Conservation (phyloP, 2,888 invertebrate genomes). For the Carabus problematicus region DNA sequence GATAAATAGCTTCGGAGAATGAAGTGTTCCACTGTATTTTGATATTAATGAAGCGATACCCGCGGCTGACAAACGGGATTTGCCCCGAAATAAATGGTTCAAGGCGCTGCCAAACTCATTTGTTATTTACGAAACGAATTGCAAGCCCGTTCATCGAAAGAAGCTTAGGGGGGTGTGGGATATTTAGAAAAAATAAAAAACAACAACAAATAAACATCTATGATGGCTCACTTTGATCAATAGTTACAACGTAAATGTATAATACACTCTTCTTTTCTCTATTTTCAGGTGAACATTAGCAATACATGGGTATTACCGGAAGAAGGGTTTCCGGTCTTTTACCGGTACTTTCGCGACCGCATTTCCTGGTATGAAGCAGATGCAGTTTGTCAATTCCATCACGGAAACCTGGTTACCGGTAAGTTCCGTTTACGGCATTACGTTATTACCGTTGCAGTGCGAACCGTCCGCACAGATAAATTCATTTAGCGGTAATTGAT, state of each 20-base stretch:
- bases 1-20: conserved; percentile 25
- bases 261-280: background rate
- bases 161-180: too few species aligned
- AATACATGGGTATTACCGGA: conserved; percentile 84
- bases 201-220: too few species aligned
- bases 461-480: background rate
- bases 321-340: conserved; percentile 81
- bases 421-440: conserved; percentile 52
- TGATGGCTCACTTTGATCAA: too few species aligned
- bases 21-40: conserved; percentile 24
- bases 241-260: background rate
- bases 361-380: conserved; percentile 87
- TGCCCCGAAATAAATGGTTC: too few species aligned
- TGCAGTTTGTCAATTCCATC: conserved; percentile 83
- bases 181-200: too few species aligned
- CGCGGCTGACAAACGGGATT: background rate
- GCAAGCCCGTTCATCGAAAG: too few species aligned
- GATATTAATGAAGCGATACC: conserved; percentile 25
- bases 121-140: too few species aligned
- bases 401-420: conserved; percentile 83
- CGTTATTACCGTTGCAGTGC: background rate
- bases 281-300: conserved; percentile 78
- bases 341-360: conserved; percentile 83
- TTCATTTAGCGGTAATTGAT: conserved; percentile 3
- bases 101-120: too few species aligned